Evolutionary conservation across 2,888 invertebrate genomes (phyloP).

Genomic region (Amphimallon solstitiale): DNA sequence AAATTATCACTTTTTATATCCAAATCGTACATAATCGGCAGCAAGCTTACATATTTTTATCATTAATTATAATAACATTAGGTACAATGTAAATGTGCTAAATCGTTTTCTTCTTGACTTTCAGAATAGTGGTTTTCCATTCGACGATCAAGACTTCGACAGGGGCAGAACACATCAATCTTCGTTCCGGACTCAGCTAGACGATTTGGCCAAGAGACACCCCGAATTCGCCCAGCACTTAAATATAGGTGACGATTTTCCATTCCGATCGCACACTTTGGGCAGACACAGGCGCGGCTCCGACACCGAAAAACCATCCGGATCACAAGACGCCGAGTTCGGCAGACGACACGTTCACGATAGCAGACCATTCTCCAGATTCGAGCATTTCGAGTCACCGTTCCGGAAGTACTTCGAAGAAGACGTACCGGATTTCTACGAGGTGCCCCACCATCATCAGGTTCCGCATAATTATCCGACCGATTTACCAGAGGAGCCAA

Average conservation of each 20-base stretch:
- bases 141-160: slow-evolving; percentile 67
- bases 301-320: slow-evolving; percentile 62
- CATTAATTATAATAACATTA: too few species aligned
- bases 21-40: too few species aligned
- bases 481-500: not conserved
- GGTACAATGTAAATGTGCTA: not conserved
- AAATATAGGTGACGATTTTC: slow-evolving; percentile 57
- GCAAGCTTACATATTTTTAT: too few species aligned
- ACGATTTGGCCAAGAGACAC: slow-evolving; percentile 77
- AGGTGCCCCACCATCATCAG: not conserved
- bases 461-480: not conserved
- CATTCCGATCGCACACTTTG: slow-evolving; percentile 62
- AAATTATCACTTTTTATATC: too few species aligned
- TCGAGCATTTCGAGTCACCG: slow-evolving; percentile 58
- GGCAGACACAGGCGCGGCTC: slow-evolving; percentile 54
- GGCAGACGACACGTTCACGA: slow-evolving; percentile 59
- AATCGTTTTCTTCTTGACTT: not conserved
- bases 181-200: slow-evolving; percentile 68
- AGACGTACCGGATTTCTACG: slow-evolving; percentile 40
- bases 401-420: slow-evolving; percentile 47
- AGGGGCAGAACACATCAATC: slow-evolving; percentile 59
- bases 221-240: slow-evolving; percentile 80
- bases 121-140: slow-evolving; percentile 73
- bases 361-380: slow-evolving; percentile 61
- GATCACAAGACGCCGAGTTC: slow-evolving; percentile 62